A percentile compares a stretch with the other conserved stretches of the same genome.
phyloP scores from a whole-genome alignment of 2,113 vertebrate species.

The Ictalurus furcatus region DNA sequence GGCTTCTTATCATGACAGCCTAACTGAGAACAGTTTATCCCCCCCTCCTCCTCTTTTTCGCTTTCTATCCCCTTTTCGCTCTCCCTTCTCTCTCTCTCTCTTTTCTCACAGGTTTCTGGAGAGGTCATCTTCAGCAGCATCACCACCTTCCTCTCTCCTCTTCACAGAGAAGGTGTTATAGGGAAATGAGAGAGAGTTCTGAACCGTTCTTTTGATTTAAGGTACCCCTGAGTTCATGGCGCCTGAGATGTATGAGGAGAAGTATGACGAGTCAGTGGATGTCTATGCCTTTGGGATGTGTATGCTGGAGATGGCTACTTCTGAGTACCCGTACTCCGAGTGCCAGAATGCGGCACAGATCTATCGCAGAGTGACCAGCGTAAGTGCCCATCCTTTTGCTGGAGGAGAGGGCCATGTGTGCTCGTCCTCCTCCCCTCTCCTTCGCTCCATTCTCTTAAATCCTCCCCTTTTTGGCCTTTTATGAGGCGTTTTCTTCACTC shows the following conservation, averaged over 20 bases:
- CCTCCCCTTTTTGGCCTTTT: constrained; percentile 44
- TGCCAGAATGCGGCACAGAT: constrained; percentile 99
- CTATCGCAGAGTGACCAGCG: constrained; percentile 98
- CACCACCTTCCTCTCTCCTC: constrained; percentile 72
- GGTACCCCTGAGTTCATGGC: constrained; percentile 99
- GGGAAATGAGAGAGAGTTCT: constrained; percentile 88
- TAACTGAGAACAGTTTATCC: constrained; percentile 84
- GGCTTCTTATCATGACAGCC: constrained; percentile 75
- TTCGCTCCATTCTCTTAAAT: constrained; percentile 58
- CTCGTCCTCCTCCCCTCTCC: constrained; percentile 49
- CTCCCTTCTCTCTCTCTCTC: constrained; percentile 63
- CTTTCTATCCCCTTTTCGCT: constrained; percentile 74
- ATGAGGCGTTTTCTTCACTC: constrained; percentile 46
- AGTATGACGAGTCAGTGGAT: constrained; percentile 99
- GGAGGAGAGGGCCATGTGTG: constrained; percentile 54
- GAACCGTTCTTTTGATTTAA: constrained; percentile 99
- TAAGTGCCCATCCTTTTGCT: constrained; percentile 78
- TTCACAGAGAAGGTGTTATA: constrained; percentile 76
- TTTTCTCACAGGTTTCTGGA: constrained; percentile 73
- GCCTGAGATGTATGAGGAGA: constrained; percentile 99
- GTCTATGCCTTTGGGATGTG: constrained; percentile 99
- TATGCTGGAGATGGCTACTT: constrained; percentile 99
- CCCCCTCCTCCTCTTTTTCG: constrained; percentile 68
- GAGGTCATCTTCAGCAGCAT: constrained; percentile 67
- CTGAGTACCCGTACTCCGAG: constrained; percentile 99